Percentiles rank a stretch among this genome's conserved stretches.
Conservation (phyloP, 2,797 vertebrate genomes). For the Acanthurus lineatus region DNA sequence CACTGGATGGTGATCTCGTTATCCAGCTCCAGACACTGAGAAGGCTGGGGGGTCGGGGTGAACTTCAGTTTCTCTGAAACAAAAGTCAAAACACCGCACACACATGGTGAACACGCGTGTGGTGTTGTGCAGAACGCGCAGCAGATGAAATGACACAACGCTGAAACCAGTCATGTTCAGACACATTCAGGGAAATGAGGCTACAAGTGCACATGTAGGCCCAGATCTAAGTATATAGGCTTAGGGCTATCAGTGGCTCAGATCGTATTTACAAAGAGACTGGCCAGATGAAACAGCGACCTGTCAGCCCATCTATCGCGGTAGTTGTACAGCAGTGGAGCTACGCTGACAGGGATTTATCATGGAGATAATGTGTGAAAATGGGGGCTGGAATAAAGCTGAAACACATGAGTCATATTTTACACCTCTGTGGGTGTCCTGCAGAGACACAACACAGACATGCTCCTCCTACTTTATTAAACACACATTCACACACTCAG, state of each 20-base stretch:
- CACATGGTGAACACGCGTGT: conserved; percentile 2
- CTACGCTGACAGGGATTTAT: conserved; percentile 34
- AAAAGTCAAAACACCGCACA: conserved; percentile 50
- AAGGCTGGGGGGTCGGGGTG: conserved; percentile 91
- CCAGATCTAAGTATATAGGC: conserved; percentile 20
- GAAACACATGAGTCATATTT: conserved; percentile 44
- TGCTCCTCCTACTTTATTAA: conserved; percentile 45
- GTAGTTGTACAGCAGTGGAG: conserved; percentile 31
- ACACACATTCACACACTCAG: conserved; percentile 28
- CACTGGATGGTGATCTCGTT: conserved; percentile 92
- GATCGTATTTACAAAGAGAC: conserved; percentile 59
- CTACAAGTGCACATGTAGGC: conserved; percentile 17
- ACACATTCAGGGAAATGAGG: conserved; percentile 42
- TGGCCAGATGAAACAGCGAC: conserved; percentile 56
- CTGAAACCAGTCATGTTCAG: conserved; percentile 52
- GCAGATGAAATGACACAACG: conserved; percentile 45
- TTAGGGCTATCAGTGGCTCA: conserved; percentile 49
- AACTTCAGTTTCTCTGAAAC: conserved; percentile 97
- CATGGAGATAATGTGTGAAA: conserved; percentile 38
- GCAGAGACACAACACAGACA: conserved; percentile 32
- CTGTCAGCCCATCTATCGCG: conserved; percentile 31
- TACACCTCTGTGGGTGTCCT: conserved; percentile 68
- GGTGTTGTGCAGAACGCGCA: conserved; percentile 24
- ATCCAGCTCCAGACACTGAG: conserved; percentile 96
- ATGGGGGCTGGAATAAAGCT: conserved; percentile 44